phyloP scores from a whole-genome alignment of 2,888 invertebrate genomes.

The Ophion ventricosus region DNA sequence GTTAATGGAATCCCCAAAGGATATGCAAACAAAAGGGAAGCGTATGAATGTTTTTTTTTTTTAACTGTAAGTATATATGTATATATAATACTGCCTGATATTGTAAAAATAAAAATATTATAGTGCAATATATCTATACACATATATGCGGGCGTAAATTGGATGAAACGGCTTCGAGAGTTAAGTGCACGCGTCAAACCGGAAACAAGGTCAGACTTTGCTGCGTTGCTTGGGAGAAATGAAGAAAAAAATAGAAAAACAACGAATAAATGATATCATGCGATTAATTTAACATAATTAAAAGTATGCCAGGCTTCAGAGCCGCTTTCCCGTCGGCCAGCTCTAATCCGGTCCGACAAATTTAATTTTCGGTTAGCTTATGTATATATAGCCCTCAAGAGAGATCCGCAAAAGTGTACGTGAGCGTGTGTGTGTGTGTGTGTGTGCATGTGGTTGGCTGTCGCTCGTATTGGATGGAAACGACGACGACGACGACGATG shows the following conservation, averaged over 20 bases:
- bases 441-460: constrained; percentile 16
- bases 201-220: constrained; percentile 47
- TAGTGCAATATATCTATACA: neutral
- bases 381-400: constrained; percentile 39
- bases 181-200: constrained; percentile 36
- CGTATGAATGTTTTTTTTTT: too few species aligned
- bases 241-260: constrained; percentile 46
- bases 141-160: neutral
- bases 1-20: too few species aligned
- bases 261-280: constrained; percentile 53
- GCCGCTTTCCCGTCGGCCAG: constrained; percentile 20
- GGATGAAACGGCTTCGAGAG: constrained; percentile 34
- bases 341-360: constrained; percentile 76
- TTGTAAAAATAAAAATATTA: too few species aligned
- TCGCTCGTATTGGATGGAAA: constrained; percentile 48
- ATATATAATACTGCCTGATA: neutral
- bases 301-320: constrained; percentile 69
- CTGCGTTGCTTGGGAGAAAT: constrained; percentile 34
- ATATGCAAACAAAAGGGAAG: too few species aligned
- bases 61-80: neutral
- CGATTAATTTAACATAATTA: constrained; percentile 78
- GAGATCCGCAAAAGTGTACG: constrained; percentile 24
- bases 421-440: constrained; percentile 7
- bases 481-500: constrained; percentile 45
- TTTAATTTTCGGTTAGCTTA: constrained; percentile 75